Base-by-base conservation (phyloP, 1,140 invertebrate species). In the Drosophila orena region DNA sequence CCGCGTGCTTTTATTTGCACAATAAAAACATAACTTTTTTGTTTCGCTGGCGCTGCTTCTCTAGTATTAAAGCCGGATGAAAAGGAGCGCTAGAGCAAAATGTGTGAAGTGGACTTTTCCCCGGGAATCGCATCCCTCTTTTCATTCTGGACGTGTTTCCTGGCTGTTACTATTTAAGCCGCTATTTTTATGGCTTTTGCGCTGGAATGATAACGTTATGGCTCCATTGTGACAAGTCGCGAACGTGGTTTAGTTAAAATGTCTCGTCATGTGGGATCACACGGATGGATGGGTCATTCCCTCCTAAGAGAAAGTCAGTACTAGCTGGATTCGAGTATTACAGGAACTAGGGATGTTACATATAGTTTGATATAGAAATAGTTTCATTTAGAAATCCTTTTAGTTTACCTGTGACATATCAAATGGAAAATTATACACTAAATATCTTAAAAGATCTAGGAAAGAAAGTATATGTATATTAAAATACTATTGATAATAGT, bases 1-100 rank as follows among this genome's bases (percentile, higher is more conserved):
- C 65, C 69, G 79, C 79, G 84, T 77, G 84, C 77, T 89, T 88
- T 89, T 89, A 88, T 88, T 88, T 88, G 84, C 79, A 80, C 77
- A 89, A 88, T 88, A 88, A 88, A 88, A 89, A 55, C 84, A 83
- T 80, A 83, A 79, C 74, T 40, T 35, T 54, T 58, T 56, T 56
- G 58, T 58, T 46, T 50, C 55, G 14, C 24, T 30, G 22, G 27
- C 42, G 54, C 43, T 61, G 43, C 54, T 49, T 35, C 40, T 72
- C 66, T 62, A 42, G 46, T 43, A 66, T 77, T 77, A 74, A 74
- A 81, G 74, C 54, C 10, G 52, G 40, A 53, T 15, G 55, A 4
- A 35, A 80, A 80, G 3, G 37, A 81, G 69, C 77, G 64, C 47
- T 50, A 58, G 59, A 55, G 47, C 61, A 75, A 77, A 69, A 46